Percentiles rank a stretch among this genome's conserved stretches.
These are phyloP conservation scores for Ormia ochracea DNA, from an alignment of 2,888 invertebrate species.

Conservation along the genomic window DNA sequence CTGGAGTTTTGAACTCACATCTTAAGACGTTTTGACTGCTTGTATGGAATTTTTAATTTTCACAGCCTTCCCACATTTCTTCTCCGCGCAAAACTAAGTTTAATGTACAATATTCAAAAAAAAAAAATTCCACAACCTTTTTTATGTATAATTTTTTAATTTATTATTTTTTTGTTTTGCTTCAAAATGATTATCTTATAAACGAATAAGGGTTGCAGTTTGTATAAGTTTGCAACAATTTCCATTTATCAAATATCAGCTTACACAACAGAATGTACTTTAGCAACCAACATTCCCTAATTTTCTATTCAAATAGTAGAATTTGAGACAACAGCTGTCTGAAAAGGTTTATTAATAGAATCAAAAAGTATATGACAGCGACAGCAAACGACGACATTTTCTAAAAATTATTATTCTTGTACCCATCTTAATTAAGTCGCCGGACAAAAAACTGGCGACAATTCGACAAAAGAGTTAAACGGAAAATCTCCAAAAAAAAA, in stretches of 20 bases:
- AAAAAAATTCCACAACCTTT: too few relatives aligned
- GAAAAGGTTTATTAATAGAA: constrained; percentile 26
- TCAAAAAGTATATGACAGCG: constrained; percentile 6
- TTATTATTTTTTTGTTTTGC: too few relatives aligned
- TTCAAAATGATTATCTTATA: too few relatives aligned
- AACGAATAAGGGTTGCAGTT: background rate
- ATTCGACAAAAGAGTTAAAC: constrained; percentile 26
- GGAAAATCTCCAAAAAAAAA: background rate
- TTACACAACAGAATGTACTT: background rate
- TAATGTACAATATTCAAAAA: too few relatives aligned
- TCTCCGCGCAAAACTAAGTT: too few relatives aligned
- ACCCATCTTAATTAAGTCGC: constrained; percentile 26
- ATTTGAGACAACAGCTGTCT: constrained; percentile 32
- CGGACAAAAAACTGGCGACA: background rate
- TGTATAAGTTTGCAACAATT: too few relatives aligned
- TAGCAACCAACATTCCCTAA: background rate
- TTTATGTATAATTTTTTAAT: too few relatives aligned
- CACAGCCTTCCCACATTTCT: too few relatives aligned
- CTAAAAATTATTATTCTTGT: constrained; percentile 12
- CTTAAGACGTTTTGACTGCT: too few relatives aligned
- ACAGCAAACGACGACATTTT: background rate
- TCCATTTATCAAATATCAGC: background rate
- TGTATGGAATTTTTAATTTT: too few relatives aligned
- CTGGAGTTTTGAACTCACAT: too few relatives aligned
- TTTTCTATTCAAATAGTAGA: background rate